Percentiles rank a stretch among this genome's conserved stretches.
These are phyloP conservation scores for Tetragonula clypearis DNA, from an alignment of 1,140 invertebrate genomes.

Conservation along the genomic window DNA sequence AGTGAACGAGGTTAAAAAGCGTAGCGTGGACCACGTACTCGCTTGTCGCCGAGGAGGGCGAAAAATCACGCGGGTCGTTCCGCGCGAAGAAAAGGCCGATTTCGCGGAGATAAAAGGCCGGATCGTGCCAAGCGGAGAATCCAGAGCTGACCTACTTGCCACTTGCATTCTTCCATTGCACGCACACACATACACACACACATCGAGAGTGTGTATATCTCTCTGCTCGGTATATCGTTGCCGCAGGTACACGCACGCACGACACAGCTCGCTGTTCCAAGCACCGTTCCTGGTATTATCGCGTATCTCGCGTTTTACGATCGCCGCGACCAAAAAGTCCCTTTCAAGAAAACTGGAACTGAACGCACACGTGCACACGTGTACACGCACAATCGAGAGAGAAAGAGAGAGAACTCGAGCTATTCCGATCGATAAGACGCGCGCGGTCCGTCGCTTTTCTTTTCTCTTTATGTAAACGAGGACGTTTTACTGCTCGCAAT, in stretches of 20 bases:
- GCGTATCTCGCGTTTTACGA: constrained; percentile 50
- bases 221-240: constrained; percentile 59
- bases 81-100: constrained; percentile 47
- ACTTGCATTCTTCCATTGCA: constrained; percentile 56
- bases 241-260: constrained; percentile 53
- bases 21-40: no score
- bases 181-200: no score
- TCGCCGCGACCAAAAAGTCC: constrained; percentile 37
- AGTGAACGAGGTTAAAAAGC: background rate
- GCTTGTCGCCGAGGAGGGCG: no score
- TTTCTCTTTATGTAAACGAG: background rate
- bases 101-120: constrained; percentile 52
- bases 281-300: constrained; percentile 27
- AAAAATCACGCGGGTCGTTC: constrained; percentile 29
- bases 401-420: background rate
- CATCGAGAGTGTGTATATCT: background rate
- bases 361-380: background rate
- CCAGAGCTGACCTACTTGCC: constrained; percentile 64
- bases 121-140: constrained; percentile 53
- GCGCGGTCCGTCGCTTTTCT: background rate
- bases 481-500: background rate
- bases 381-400: no score
- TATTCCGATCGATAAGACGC: constrained; percentile 17
- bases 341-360: constrained; percentile 48
- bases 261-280: constrained; percentile 44